Conservation (phyloP, 2,888 invertebrate genomes). For the Phyto melanocephala region DNA sequence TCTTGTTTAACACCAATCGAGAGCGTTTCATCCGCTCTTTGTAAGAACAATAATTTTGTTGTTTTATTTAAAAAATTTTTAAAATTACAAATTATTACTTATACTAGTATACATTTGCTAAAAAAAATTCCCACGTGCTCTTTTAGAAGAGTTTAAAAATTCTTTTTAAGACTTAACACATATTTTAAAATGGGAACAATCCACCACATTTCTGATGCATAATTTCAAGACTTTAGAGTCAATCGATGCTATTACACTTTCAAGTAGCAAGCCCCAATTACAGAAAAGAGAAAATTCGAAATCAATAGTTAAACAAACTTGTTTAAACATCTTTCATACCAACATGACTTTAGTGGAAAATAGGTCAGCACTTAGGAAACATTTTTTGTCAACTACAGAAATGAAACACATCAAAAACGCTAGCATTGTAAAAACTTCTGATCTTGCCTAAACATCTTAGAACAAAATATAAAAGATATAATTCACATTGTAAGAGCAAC, state of each 20-base stretch:
- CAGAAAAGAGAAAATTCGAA: neutral
- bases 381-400: neutral
- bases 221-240: neutral
- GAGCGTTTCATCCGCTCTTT: too few species aligned
- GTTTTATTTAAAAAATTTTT: too few species aligned
- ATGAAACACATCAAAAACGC: neutral
- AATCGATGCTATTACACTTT: neutral
- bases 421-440: neutral
- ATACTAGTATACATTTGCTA: neutral
- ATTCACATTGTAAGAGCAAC: conserved; percentile 12
- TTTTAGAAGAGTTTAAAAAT: neutral
- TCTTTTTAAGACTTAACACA: neutral
- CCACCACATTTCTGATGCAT: neutral
- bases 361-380: neutral
- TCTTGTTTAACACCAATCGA: too few species aligned
- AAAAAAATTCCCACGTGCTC: neutral
- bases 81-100: too few species aligned
- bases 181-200: neutral
- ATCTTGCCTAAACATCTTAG: neutral
- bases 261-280: neutral
- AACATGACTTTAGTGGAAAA: neutral
- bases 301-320: too few species aligned
- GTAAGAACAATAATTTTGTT: too few species aligned
- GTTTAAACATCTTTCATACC: neutral
- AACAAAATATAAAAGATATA: neutral